Evolutionary conservation across 2,113 vertebrate genomes (phyloP).

Genomic region (Gymnarchus niloticus): DNA sequence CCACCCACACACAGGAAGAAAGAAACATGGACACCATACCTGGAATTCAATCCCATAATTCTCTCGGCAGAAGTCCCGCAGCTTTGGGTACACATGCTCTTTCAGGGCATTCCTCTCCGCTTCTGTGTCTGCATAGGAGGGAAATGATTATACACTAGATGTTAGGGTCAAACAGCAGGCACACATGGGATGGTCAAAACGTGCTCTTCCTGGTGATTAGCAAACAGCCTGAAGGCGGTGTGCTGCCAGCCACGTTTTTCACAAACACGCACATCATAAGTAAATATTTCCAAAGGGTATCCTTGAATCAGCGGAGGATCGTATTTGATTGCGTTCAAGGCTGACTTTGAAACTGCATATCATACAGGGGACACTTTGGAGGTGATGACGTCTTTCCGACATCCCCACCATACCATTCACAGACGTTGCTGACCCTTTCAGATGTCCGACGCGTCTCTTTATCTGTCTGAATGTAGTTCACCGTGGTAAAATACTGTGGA

Average conservation of each 20-base stretch:
- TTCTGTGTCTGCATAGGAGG: constrained; percentile 75
- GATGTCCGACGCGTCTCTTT: not conserved
- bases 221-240: not conserved
- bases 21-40: constrained; percentile 60
- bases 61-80: constrained; percentile 98
- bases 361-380: not conserved
- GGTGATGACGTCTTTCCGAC: too few species aligned
- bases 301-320: not conserved
- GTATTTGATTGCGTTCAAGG: not conserved
- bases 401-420: not conserved
- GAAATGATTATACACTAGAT: not conserved
- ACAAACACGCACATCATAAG: not conserved
- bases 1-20: not conserved
- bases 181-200: not conserved
- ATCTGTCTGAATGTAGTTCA: not conserved
- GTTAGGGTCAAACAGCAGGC: not conserved
- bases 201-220: not conserved
- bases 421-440: not conserved
- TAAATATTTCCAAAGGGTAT: not conserved
- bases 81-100: constrained; percentile 93
- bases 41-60: constrained; percentile 99
- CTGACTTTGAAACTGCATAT: not conserved
- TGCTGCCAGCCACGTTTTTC: not conserved
- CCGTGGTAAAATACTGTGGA: not conserved
- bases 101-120: constrained; percentile 89